Evolutionary conservation across 2,113 vertebrate species (phyloP).

Genomic region (Triplophysa siluroides): DNA sequence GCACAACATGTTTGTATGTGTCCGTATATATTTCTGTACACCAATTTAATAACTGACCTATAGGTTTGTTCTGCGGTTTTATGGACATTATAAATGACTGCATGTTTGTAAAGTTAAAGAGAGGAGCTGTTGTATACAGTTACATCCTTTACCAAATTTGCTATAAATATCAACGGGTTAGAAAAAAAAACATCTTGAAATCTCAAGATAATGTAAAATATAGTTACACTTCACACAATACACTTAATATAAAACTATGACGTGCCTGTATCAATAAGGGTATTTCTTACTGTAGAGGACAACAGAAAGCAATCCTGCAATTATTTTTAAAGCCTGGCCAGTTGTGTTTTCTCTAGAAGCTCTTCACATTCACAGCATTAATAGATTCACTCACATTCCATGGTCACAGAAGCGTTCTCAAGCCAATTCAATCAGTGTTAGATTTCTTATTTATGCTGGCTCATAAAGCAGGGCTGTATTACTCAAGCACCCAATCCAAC

Average conservation of each 20-base stretch:
- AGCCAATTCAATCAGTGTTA: constrained; percentile 16
- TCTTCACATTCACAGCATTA: constrained; percentile 14
- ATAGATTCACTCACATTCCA: background rate
- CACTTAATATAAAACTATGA: too few relatives aligned
- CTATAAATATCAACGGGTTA: background rate
- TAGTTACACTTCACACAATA: background rate
- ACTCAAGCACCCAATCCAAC: constrained; percentile 17
- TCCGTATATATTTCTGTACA: background rate
- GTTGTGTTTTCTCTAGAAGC: background rate
- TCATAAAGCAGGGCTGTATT: constrained; percentile 33
- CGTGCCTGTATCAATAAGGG: background rate
- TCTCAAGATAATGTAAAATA: background rate
- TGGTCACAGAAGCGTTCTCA: constrained; percentile 7
- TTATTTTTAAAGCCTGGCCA: background rate
- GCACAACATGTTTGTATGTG: background rate
- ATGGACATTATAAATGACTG: constrained; percentile 6
- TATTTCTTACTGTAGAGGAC: background rate
- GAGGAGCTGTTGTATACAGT: constrained; percentile 7
- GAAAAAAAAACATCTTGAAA: background rate
- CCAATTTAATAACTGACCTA: background rate
- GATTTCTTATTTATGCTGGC: constrained; percentile 3
- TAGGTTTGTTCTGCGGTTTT: background rate
- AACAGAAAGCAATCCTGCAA: background rate
- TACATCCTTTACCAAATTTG: constrained; percentile 1
- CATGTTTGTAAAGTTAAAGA: background rate